These are phyloP conservation scores for Atta texana DNA, from an alignment of 1,140 invertebrate genomes.

Conservation along the genomic window DNA sequence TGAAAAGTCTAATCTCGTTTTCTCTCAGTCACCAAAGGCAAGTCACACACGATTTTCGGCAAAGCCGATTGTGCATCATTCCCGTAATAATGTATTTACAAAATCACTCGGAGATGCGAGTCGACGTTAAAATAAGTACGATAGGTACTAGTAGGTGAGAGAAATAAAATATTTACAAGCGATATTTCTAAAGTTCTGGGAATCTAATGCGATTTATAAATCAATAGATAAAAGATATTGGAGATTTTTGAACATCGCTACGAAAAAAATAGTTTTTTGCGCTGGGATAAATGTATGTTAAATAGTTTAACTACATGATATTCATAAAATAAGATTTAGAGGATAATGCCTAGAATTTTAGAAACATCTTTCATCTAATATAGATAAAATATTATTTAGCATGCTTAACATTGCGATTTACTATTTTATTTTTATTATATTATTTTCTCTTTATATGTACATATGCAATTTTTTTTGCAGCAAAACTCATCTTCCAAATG, in stretches of 20 bases:
- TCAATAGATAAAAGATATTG: too few relatives aligned
- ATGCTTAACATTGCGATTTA: not conserved
- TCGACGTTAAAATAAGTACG: conserved; percentile 82
- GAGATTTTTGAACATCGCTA: too few relatives aligned
- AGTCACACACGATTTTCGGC: conserved; percentile 81
- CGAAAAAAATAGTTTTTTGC: too few relatives aligned
- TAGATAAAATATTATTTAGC: not conserved
- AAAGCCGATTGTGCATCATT: conserved; percentile 80
- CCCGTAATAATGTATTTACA: conserved; percentile 82
- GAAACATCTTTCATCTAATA: not conserved
- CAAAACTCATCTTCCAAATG: conserved; percentile 79
- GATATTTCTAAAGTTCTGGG: too few relatives aligned
- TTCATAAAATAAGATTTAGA: too few relatives aligned
- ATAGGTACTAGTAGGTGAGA: conserved; percentile 84
- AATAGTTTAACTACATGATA: too few relatives aligned
- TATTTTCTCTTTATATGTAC: not conserved
- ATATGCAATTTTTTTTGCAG: conserved; percentile 76
- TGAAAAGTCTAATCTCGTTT: conserved; percentile 81
- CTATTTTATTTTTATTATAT: not conserved
- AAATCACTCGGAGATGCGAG: conserved; percentile 81
- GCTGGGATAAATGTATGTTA: too few relatives aligned
- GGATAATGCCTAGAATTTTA: too few relatives aligned
- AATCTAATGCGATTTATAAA: too few relatives aligned
- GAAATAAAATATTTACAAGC: conserved; percentile 25
- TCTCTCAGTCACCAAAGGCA: conserved; percentile 79